Conservation (phyloP, 2,888 invertebrate species). For the Ormyrus pomaceus region DNA sequence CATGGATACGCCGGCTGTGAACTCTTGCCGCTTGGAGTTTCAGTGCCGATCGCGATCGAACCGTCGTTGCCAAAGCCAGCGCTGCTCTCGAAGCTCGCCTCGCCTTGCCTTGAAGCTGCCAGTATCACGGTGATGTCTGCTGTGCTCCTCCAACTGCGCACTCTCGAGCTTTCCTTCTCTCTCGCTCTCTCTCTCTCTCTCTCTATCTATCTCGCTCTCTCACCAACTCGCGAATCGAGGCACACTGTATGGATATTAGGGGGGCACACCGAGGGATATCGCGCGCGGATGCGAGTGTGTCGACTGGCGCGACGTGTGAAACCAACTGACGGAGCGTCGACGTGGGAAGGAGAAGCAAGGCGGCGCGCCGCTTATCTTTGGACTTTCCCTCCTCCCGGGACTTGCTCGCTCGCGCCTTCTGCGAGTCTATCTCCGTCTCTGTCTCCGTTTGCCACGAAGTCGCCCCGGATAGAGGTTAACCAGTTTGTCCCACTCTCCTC, state of each 20-base stretch:
- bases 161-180: neutral
- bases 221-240: too few species aligned
- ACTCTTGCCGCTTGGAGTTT: constrained; percentile 1
- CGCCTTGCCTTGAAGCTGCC: constrained; percentile 54
- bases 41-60: too few species aligned
- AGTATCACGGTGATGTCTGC: constrained; percentile 59
- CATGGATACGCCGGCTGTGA: constrained; percentile 70
- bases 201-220: neutral
- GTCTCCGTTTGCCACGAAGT: constrained; percentile 57
- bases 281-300: too few species aligned
- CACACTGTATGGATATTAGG: too few species aligned
- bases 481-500: constrained; percentile 74
- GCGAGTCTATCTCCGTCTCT: constrained; percentile 47
- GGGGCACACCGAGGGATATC: too few species aligned
- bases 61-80: too few species aligned
- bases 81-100: too few species aligned
- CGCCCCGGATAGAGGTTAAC: constrained; percentile 70
- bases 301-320: too few species aligned
- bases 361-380: constrained; percentile 71
- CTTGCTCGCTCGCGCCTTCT: constrained; percentile 53
- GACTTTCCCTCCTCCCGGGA: constrained; percentile 70
- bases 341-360: constrained; percentile 6
- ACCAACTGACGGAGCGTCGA: neutral
- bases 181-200: neutral
- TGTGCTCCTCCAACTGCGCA: constrained; percentile 1